Base-by-base conservation (phyloP, 1,140 invertebrate genomes). In the Scaptomyza graminum region DNA sequence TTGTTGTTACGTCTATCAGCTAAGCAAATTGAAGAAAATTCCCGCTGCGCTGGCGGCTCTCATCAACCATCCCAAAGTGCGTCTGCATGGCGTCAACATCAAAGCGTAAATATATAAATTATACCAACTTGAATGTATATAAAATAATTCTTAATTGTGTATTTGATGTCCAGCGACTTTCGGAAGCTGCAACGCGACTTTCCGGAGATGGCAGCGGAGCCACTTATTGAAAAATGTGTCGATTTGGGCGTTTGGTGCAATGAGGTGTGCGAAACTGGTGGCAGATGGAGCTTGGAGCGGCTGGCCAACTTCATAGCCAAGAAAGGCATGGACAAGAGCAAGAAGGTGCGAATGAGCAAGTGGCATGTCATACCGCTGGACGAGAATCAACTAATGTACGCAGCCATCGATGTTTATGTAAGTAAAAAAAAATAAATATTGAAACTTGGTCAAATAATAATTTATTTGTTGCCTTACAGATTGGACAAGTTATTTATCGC, bases 381-480 rank as follows among this genome's bases (percentile, higher is more conserved):
- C 69, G 72, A 93, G 64, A 92, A 92, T 9, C 94, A 95, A 77
- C 90, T 93, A 76, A 85, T 87, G 49, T 95, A 95, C 90, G 95
- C 94, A 41, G 94, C 94, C 18, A 94, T 94, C n/a, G 95, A 95
- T 93, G 94, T 94, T 73, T 95, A 94, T 92, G 94, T 95, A 87
- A 88, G 93, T 92, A 15, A 22, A 18, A 47, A 16, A 0, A n/a
- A 0, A 1, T 16, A 16, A 6, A 12, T 31, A 0, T 3, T 31
- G 28, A 6, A 22, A 22, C 11, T 9, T 7, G 9, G 8, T n/a
- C n/a, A 46, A 13, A 1, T 47, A 43, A 4, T 31, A 8, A 5
- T 1, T 1, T 5, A 18, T 44, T 11, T 50, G 25, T 0, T 1
- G 44, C 41, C 0, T 83, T 67, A 4, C 15, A 91, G 90, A 91